A percentile compares a stretch with the other conserved stretches of the same genome.
These are phyloP conservation scores for Desoria tigrina DNA, from an alignment of 2,888 invertebrate species.

Conservation along the genomic window DNA sequence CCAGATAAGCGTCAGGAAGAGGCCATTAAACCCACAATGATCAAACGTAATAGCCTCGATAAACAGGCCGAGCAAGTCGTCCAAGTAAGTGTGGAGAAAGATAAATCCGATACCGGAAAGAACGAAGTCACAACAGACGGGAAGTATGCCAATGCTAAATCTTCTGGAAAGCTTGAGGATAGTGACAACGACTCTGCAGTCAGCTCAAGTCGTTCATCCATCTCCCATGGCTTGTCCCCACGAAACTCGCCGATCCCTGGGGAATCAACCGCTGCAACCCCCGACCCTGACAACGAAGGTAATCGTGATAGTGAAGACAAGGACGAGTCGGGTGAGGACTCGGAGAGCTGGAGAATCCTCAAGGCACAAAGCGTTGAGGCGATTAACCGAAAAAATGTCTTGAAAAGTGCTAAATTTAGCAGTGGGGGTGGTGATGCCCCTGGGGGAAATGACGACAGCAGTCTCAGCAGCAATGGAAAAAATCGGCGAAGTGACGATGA, in stretches of 20 bases:
- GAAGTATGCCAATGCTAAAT: slow-evolving; percentile 33
- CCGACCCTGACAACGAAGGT: slow-evolving; percentile 42
- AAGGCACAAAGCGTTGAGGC: slow-evolving; percentile 80
- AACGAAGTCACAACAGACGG: slow-evolving; percentile 51
- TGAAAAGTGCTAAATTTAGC: slow-evolving; percentile 81
- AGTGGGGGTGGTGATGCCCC: slow-evolving; percentile 65
- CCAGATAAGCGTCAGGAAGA: slow-evolving; percentile 1
- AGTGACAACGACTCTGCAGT: slow-evolving; percentile 87
- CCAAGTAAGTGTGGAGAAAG: neutral
- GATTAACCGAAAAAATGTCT: slow-evolving; percentile 80
- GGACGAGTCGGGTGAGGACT: slow-evolving; percentile 29
- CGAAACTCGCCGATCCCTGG: slow-evolving; percentile 70
- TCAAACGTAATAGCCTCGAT: neutral
- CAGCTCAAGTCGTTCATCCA: slow-evolving; percentile 78
- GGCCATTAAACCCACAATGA: neutral
- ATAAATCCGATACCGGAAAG: slow-evolving; percentile 35
- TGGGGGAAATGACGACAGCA: slow-evolving; percentile 63
- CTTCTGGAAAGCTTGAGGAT: slow-evolving; percentile 61
- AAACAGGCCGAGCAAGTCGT: neutral
- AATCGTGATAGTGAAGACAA: slow-evolving; percentile 15
- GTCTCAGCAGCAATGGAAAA: slow-evolving; percentile 66
- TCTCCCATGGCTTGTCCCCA: slow-evolving; percentile 74
- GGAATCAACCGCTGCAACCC: slow-evolving; percentile 56
- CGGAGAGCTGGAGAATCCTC: slow-evolving; percentile 62
- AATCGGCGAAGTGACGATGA: slow-evolving; percentile 63